These are phyloP conservation scores for Contarinia nasturtii DNA, from an alignment of 1,140 invertebrate species.

Conservation along the genomic window DNA sequence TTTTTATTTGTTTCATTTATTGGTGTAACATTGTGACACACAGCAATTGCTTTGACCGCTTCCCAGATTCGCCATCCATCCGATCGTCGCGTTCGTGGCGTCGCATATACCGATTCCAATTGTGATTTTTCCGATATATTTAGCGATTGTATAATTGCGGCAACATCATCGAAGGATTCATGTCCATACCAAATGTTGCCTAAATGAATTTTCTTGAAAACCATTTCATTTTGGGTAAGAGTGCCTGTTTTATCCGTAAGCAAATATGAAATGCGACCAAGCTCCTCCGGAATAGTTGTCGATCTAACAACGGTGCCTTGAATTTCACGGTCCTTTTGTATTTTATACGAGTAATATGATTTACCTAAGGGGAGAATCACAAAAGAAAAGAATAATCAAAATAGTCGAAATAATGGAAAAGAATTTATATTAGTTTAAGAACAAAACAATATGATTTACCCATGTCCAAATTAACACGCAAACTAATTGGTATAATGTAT, in stretches of 20 bases:
- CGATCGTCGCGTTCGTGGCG: conserved; percentile 35
- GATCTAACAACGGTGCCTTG: conserved; percentile 91
- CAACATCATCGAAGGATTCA: conserved; percentile 67
- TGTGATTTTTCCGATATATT: conserved; percentile 19
- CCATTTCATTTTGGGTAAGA: conserved; percentile 97
- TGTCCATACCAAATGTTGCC: conserved; percentile 74
- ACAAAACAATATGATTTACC: no score
- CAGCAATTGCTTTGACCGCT: conserved; percentile 80
- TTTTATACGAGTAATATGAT: conserved; percentile 89
- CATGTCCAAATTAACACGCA: conserved; percentile 96
- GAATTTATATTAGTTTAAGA: no score
- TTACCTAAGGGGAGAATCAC: no score
- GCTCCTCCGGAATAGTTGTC: conserved; percentile 95
- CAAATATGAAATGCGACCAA: conserved; percentile 90
- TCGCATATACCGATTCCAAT: conserved; percentile 15
- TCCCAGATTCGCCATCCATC: conserved; percentile 70
- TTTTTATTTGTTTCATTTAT: conserved; percentile 57
- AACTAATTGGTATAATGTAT: conserved; percentile 97
- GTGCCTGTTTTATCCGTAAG: conserved; percentile 98
- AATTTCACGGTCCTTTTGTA: conserved; percentile 84
- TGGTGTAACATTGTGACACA: conserved; percentile 99
- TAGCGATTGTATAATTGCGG: conserved; percentile 18
- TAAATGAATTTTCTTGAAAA: conserved; percentile 85
- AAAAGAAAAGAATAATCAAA: no score
- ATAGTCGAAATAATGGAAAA: no score